Evolutionary conservation across 2,113 vertebrate species (phyloP).

Genomic region (Campylomormyrus tamandua): DNA sequence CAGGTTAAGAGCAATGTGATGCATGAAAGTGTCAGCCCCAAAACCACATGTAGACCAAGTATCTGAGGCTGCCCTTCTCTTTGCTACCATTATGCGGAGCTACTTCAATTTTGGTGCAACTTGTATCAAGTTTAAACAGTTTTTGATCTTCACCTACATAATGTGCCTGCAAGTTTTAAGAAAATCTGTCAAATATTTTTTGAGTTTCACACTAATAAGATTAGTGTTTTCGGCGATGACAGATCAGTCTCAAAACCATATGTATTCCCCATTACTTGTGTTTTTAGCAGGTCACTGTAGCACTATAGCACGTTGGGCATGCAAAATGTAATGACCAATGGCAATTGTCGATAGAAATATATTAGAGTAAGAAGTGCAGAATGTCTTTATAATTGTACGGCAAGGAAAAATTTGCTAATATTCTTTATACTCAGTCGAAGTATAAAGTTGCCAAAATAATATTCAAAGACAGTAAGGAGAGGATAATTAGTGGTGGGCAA

Average conservation of each 20-base stretch:
- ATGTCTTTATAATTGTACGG: neutral
- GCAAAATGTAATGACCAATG: neutral
- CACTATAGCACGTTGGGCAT: no score
- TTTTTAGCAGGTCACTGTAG: neutral
- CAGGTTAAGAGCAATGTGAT: neutral
- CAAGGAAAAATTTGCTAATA: neutral
- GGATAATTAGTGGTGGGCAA: neutral
- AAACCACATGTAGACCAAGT: neutral
- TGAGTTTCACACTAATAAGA: neutral
- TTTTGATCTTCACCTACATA: neutral
- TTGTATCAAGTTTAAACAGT: neutral
- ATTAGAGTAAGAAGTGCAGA: neutral
- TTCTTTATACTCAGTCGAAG: neutral
- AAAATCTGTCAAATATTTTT: neutral
- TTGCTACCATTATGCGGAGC: neutral
- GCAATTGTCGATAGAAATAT: neutral
- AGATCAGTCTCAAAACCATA: neutral
- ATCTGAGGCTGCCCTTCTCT: neutral
- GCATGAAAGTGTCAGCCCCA: neutral
- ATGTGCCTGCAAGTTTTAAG: neutral
- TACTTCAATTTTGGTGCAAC: neutral
- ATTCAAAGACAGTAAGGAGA: neutral
- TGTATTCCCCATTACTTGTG: neutral
- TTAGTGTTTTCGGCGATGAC: neutral
- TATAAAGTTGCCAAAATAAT: neutral